Conservation (phyloP, 2,888 invertebrate genomes). For the Pherbina coryleti region DNA sequence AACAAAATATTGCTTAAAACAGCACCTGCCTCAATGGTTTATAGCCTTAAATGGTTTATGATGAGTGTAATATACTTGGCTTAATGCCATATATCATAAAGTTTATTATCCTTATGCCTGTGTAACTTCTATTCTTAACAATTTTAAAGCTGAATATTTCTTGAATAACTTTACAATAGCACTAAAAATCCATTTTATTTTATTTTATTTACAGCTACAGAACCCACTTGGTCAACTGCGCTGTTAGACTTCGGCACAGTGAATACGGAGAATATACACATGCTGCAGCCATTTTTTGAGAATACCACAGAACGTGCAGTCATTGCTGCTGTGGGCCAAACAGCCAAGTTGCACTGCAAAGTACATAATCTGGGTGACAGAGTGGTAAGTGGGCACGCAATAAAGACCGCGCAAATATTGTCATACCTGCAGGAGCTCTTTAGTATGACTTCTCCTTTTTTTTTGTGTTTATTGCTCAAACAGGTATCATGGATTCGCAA, state of each 20-base stretch:
- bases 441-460: no score
- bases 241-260: not conserved
- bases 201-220: constrained; percentile 6
- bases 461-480: constrained; percentile 6
- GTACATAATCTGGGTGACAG: constrained; percentile 85
- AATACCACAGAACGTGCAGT: constrained; percentile 83
- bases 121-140: not conserved
- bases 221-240: not conserved
- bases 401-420: not conserved
- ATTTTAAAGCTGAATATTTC: no score
- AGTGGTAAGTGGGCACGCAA: constrained; percentile 75
- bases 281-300: constrained; percentile 80
- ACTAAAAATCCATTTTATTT: not conserved
- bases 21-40: no score
- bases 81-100: not conserved
- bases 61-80: not conserved
- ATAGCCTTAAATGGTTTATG: not conserved
- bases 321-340: constrained; percentile 84
- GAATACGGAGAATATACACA: not conserved
- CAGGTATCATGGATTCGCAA: constrained; percentile 84
- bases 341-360: constrained; percentile 83
- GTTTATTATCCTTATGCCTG: not conserved
- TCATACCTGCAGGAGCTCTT: not conserved
- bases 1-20: no score
- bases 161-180: no score